Percentiles rank a stretch among this genome's conserved stretches.
Evolutionary conservation across 37 sponge, comb jelly and placozoan genomes (phyloP).

Genomic region (Cliona cf. orientalis): DNA sequence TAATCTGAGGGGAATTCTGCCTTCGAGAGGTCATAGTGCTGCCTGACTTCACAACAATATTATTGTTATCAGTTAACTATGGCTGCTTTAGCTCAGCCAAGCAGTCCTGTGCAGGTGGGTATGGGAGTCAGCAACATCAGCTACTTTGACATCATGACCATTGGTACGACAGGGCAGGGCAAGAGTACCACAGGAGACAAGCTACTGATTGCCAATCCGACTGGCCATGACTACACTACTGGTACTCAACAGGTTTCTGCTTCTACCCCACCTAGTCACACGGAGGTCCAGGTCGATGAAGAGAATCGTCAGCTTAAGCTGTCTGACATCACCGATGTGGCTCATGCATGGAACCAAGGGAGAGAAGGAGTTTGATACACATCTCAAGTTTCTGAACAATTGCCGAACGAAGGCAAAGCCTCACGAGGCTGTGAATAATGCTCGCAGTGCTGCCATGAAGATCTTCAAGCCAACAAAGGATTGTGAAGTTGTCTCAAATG

Average conservation of each 20-base stretch:
- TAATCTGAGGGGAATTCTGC: too few species aligned
- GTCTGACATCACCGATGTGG: constrained; percentile 1
- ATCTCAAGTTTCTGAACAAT: neutral
- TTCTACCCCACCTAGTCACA: neutral
- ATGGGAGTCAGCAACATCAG: neutral
- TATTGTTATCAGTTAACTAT: too few species aligned
- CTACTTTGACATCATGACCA: constrained; percentile 21
- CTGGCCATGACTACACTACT: neutral
- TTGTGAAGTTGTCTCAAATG: constrained; percentile 23
- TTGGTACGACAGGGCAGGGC: constrained; percentile 39
- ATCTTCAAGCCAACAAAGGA: neutral
- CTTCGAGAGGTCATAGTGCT: too few species aligned
- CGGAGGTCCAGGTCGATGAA: neutral
- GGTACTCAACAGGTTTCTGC: neutral
- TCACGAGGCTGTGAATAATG: neutral
- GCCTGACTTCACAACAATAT: too few species aligned
- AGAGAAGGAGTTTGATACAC: neutral
- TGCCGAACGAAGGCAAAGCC: neutral
- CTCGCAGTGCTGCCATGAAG: neutral
- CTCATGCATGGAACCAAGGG: neutral
- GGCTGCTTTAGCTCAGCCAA: too few species aligned
- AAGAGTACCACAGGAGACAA: constrained; percentile 44
- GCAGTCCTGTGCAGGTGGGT: neutral
- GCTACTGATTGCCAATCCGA: constrained; percentile 11
- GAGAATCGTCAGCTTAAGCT: neutral